Conservation (phyloP, 2,797 vertebrate species). For the Poeciliopsis gracilis region DNA sequence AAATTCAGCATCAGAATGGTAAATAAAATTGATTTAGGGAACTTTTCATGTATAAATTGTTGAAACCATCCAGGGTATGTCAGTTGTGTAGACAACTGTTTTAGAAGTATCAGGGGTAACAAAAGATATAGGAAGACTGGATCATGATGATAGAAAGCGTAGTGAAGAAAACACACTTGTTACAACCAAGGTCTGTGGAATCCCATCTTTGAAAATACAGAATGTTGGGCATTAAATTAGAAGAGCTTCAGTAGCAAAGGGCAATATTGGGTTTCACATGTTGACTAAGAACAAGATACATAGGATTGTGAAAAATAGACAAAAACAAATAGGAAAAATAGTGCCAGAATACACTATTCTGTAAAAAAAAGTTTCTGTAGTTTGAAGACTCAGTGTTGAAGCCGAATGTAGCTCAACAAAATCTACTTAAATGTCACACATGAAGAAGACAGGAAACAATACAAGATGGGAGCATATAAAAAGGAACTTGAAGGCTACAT, state of each 20-base stretch:
- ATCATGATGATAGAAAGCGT: background rate
- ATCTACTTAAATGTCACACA: constrained; percentile 65
- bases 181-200: background rate
- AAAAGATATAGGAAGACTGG: background rate
- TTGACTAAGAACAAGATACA: background rate
- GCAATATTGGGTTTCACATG: background rate
- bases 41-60: background rate
- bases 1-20: background rate
- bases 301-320: background rate
- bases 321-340: background rate
- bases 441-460: constrained; percentile 26
- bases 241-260: background rate
- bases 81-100: background rate
- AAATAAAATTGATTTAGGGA: background rate
- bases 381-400: constrained; percentile 44
- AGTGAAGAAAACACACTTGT: background rate
- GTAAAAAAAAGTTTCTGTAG: constrained; percentile 48
- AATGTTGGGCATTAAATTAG: background rate
- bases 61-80: background rate
- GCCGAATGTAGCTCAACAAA: constrained; percentile 65
- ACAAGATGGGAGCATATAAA: background rate
- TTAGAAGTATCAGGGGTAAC: background rate
- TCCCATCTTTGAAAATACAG: background rate
- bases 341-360: constrained; percentile 53
- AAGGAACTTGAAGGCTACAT: constrained; percentile 48